These are phyloP conservation scores for Cotesia chilonis DNA, from an alignment of 1,140 invertebrate genomes.

Conservation along the genomic window DNA sequence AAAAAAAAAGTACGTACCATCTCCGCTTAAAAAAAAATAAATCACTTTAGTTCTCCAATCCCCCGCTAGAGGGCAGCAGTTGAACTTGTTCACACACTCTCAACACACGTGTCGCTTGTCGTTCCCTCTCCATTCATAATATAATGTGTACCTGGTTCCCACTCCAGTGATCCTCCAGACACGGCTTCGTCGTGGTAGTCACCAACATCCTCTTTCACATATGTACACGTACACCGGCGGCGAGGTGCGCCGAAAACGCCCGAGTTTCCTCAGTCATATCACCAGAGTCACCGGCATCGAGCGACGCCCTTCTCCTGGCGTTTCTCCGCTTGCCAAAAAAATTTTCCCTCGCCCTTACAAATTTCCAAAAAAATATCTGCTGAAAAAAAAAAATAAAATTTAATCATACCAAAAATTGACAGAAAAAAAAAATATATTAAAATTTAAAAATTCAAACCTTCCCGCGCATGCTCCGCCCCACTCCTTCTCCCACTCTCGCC, in stretches of 20 bases:
- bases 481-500: conserved; percentile 12
- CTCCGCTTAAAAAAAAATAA: too few species aligned
- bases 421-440: too few species aligned
- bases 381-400: too few species aligned
- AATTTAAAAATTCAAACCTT: background rate
- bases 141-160: too few species aligned
- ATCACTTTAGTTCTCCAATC: too few species aligned
- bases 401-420: too few species aligned
- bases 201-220: conserved; percentile 41
- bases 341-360: background rate
- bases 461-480: conserved; percentile 13
- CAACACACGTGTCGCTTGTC: too few species aligned
- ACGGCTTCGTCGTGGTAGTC: background rate
- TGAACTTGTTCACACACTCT: too few species aligned
- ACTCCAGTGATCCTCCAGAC: background rate
- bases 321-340: conserved; percentile 21
- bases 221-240: conserved; percentile 43
- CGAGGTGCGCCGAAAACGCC: conserved; percentile 44
- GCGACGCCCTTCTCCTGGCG: conserved; percentile 49
- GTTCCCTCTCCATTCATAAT: too few species aligned
- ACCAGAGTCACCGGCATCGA: conserved; percentile 48
- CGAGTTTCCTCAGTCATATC: conserved; percentile 44
- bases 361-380: background rate
- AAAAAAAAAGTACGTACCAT: too few species aligned
- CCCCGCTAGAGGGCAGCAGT: too few species aligned